Conservation (phyloP, 2,113 vertebrate species). For the Petromus typicus region DNA sequence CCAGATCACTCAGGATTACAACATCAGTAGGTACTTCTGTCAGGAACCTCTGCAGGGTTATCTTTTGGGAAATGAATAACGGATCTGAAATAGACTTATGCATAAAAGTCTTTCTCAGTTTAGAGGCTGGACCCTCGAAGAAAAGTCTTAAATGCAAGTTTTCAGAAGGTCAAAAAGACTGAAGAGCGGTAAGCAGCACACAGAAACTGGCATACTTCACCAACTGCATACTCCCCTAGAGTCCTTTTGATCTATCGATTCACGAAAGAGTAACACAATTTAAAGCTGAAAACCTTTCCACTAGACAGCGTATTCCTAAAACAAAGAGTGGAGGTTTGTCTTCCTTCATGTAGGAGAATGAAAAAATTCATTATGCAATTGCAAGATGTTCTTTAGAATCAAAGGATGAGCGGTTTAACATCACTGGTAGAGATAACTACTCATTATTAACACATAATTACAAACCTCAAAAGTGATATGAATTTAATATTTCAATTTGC, state of each 20-base stretch:
- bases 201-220: background rate
- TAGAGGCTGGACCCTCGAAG: constrained; percentile 22
- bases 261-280: constrained; percentile 7
- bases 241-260: background rate
- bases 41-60: background rate
- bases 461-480: constrained; percentile 29
- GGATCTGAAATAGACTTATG: constrained; percentile 56
- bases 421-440: background rate
- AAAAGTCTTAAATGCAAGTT: constrained; percentile 22
- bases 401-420: background rate
- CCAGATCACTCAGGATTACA: background rate
- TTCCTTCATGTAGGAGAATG: background rate
- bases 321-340: background rate
- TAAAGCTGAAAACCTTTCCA: constrained; percentile 3
- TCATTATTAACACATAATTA: constrained; percentile 7
- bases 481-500: constrained; percentile 31
- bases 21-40: background rate
- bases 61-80: constrained; percentile 28
- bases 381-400: background rate
- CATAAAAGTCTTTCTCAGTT: constrained; percentile 17
- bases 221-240: background rate
- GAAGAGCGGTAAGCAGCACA: background rate
- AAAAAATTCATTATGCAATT: background rate
- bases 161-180: constrained; percentile 45
- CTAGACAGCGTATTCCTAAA: background rate